Percentiles rank a stretch among this genome's conserved stretches.
These are phyloP conservation scores for Salvelinus alpinus DNA, from an alignment of 2,113 vertebrate genomes.

Conservation along the genomic window DNA sequence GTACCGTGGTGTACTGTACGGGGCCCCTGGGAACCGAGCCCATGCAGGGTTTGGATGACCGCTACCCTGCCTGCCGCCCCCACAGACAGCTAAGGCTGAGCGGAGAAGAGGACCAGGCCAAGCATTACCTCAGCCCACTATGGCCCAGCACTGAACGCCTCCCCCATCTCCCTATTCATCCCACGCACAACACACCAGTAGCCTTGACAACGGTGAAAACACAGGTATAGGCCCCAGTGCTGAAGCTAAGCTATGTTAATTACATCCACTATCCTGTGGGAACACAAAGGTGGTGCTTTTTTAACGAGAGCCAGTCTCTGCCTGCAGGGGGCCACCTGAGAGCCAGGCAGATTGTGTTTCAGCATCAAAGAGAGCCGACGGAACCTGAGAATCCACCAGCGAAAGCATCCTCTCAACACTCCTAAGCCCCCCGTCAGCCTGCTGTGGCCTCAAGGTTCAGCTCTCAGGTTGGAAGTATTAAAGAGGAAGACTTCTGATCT, in stretches of 20 bases:
- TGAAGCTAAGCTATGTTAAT: constrained; percentile 74
- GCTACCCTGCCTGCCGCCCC: constrained; percentile 24
- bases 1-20: background rate
- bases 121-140: constrained; percentile 60
- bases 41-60: constrained; percentile 40
- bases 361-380: constrained; percentile 65
- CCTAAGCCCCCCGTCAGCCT: constrained; percentile 41
- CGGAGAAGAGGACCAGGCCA: constrained; percentile 36
- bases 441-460: background rate
- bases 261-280: constrained; percentile 72
- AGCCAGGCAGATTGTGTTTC: constrained; percentile 63
- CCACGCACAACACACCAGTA: constrained; percentile 30
- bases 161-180: background rate
- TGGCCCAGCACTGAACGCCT: constrained; percentile 30
- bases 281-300: constrained; percentile 71
- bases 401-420: constrained; percentile 56
- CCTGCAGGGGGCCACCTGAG: constrained; percentile 65
- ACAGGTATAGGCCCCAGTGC: constrained; percentile 57
- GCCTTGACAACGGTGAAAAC: constrained; percentile 67
- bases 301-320: constrained; percentile 70
- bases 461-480: background rate
- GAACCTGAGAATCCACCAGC: constrained; percentile 63
- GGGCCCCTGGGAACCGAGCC: background rate
- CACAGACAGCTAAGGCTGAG: constrained; percentile 26
- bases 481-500: background rate